Conservation (phyloP, 2,888 invertebrate genomes). For the Caenorhabditis auriculariae region DNA sequence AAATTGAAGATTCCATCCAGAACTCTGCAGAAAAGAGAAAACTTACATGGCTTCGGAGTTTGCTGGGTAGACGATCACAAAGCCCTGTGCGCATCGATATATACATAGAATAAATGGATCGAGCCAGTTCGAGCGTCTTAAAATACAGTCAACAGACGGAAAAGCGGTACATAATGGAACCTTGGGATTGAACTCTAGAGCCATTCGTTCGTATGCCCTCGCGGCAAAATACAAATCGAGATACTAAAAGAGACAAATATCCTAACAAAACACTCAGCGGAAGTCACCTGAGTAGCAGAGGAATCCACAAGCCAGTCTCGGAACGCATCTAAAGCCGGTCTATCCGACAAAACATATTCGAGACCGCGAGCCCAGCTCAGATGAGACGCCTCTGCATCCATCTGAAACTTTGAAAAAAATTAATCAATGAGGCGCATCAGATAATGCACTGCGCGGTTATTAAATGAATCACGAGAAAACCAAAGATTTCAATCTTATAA, state of each 20-base stretch:
- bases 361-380: constrained; percentile 42
- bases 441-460: too few species aligned
- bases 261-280: background rate
- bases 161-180: too few species aligned
- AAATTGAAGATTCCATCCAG: background rate
- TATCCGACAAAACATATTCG: constrained; percentile 46
- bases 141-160: too few species aligned
- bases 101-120: constrained; percentile 45
- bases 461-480: too few species aligned
- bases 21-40: background rate
- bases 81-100: constrained; percentile 36
- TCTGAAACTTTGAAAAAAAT: too few species aligned
- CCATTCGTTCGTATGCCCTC: constrained; percentile 48
- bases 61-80: constrained; percentile 39
- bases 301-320: constrained; percentile 33
- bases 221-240: constrained; percentile 53
- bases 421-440: too few species aligned
- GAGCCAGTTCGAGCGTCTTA: constrained; percentile 41
- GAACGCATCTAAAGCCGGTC: constrained; percentile 40
- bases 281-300: constrained; percentile 15
- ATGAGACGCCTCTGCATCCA: constrained; percentile 5
- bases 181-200: constrained; percentile 32
- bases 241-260: constrained; percentile 30
- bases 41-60: constrained; percentile 33
- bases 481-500: too few species aligned